Percentiles rank a stretch among this genome's conserved stretches.
Conservation (phyloP, 2,888 invertebrate species). For the Meghimatium bilineatum region DNA sequence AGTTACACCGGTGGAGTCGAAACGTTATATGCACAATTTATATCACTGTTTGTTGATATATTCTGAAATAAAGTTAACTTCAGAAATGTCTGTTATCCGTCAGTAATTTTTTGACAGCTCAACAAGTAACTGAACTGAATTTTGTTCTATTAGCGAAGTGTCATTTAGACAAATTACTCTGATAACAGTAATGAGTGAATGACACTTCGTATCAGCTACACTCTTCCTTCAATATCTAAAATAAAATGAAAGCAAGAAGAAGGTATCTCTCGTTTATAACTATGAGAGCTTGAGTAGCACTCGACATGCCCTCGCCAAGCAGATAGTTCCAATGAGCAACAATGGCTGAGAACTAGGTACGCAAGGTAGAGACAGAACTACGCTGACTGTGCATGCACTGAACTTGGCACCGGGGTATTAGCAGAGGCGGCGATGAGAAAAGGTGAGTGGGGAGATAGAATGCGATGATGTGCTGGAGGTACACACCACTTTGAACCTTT, state of each 20-base stretch:
- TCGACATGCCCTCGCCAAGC: background rate
- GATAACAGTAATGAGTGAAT: background rate
- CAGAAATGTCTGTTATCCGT: background rate
- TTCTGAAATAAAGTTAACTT: background rate
- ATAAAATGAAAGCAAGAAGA: background rate
- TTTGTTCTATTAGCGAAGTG: background rate
- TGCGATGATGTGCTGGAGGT: background rate
- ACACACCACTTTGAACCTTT: background rate
- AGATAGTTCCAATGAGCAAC: background rate
- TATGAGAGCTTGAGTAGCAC: background rate
- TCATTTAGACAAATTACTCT: background rate
- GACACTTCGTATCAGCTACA: background rate
- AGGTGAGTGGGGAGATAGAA: background rate
- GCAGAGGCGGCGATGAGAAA: conserved; percentile 10
- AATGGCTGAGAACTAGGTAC: background rate
- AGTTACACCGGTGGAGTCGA: background rate
- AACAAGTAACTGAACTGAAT: background rate
- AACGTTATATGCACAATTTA: background rate
- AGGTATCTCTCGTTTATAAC: background rate
- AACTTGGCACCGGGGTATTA: background rate
- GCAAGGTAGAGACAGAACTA: background rate
- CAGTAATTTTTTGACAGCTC: background rate
- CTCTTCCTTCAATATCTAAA: conserved; percentile 25
- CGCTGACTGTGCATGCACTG: conserved; percentile 5
- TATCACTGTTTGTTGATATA: background rate